phyloP scores from a whole-genome alignment of 2,797 vertebrate genomes.

The Leontopithecus rosalia region DNA sequence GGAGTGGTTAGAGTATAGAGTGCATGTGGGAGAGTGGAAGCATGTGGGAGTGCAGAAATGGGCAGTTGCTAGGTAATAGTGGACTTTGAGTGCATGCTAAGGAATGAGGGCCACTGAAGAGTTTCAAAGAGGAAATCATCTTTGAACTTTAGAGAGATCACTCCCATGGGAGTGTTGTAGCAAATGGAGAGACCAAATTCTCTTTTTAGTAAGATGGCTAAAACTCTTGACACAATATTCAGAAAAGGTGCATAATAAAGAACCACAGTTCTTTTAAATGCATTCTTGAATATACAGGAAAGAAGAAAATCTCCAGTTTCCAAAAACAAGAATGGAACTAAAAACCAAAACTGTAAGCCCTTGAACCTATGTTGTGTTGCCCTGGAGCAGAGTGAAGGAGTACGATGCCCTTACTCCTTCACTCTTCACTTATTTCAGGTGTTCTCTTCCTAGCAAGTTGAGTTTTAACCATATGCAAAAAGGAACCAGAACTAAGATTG shows the following conservation, averaged over 20 bases:
- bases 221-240: neutral
- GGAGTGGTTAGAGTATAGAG: neutral
- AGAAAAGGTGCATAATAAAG: neutral
- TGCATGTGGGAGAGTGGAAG: neutral
- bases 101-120: neutral
- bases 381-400: neutral
- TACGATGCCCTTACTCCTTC: no score
- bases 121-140: neutral
- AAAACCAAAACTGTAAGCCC: conserved; percentile 17
- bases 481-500: conserved; percentile 37
- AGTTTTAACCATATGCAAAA: conserved; percentile 19
- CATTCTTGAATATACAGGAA: neutral
- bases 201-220: conserved; percentile 15
- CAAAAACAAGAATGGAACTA: conserved; percentile 28
- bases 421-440: conserved; percentile 28
- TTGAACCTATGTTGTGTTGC: neutral
- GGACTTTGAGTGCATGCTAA: neutral
- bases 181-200: conserved; percentile 28
- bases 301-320: neutral
- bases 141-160: neutral
- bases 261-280: neutral
- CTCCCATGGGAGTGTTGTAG: neutral
- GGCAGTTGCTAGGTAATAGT: neutral
- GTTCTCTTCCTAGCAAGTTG: conserved; percentile 16
- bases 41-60: conserved; percentile 2